Conservation (phyloP, 2,888 invertebrate genomes). For the Ophion costatus region DNA sequence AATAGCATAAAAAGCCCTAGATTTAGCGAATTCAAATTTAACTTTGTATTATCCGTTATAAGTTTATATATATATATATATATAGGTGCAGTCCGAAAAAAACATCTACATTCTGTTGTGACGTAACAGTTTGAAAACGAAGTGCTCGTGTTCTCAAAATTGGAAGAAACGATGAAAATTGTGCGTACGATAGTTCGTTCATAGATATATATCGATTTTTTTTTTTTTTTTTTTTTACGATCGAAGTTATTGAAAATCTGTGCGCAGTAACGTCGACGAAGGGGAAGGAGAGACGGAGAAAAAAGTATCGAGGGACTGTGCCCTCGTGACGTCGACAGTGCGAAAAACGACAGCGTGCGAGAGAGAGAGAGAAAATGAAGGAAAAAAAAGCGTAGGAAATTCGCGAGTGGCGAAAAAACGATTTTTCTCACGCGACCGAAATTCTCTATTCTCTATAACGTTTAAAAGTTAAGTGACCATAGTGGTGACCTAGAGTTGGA, state of each 20-base stretch:
- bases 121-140: conserved; percentile 72
- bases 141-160: conserved; percentile 76
- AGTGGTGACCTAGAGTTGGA: conserved; percentile 38
- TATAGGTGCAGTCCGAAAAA: conserved; percentile 27
- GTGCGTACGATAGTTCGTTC: conserved; percentile 55
- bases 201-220: conserved; percentile 4
- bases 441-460: conserved; percentile 24
- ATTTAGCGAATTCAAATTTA: conserved; percentile 56
- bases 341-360: conserved; percentile 8
- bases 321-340: conserved; percentile 37
- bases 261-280: conserved; percentile 13
- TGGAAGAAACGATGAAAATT: conserved; percentile 34
- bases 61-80: conserved; percentile 48
- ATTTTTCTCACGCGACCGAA: conserved; percentile 21
- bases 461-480: conserved; percentile 49
- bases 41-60: conserved; percentile 59
- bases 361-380: neutral
- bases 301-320: conserved; percentile 32
- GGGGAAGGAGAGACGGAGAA: conserved; percentile 26
- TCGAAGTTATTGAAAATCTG: neutral
- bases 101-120: conserved; percentile 66
- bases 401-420: conserved; percentile 26
- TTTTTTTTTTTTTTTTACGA: too few species aligned
- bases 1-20: conserved; percentile 50
- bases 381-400: conserved; percentile 1